Conservation (phyloP, 2,113 vertebrate species). For the Gopherus evgoodei region DNA sequence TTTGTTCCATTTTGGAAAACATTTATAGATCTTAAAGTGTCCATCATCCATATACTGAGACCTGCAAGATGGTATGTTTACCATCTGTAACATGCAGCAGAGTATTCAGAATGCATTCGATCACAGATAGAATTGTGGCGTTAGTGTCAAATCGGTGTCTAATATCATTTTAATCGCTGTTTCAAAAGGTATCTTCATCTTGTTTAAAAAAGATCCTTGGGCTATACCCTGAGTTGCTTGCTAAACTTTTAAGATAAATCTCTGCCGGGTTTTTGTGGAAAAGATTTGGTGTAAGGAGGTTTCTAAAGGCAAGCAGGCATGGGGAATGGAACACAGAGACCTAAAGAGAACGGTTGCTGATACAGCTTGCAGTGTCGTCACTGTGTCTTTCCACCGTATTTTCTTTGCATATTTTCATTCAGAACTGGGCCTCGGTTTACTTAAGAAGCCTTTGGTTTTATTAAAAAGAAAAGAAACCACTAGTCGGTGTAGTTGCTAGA, state of each 20-base stretch:
- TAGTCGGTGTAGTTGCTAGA: neutral
- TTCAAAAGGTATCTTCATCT: neutral
- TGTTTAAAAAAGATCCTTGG: neutral
- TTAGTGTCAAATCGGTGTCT: neutral
- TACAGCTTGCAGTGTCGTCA: neutral
- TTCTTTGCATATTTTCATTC: neutral
- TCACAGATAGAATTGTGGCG: neutral
- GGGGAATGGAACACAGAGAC: neutral
- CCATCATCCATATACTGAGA: constrained; percentile 1
- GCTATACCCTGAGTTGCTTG: neutral
- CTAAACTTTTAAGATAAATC: neutral
- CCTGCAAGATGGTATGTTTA: constrained; percentile 43
- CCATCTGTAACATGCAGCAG: constrained; percentile 16
- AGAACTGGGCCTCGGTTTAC: neutral
- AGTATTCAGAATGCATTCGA: constrained; percentile 19
- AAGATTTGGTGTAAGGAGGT: constrained; percentile 16
- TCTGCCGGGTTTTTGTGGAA: neutral
- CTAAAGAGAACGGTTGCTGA: neutral
- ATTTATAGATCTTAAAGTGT: neutral
- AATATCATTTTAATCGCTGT: rapidly evolving
- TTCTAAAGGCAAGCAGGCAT: neutral
- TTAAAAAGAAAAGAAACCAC: neutral
- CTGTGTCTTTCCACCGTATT: neutral
- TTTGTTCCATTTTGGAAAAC: neutral
- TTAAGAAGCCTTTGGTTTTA: neutral